Percentiles rank a stretch among this genome's conserved stretches.
phyloP scores from a whole-genome alignment of 2,888 invertebrate genomes.

The Ryuthela nishihirai region DNA sequence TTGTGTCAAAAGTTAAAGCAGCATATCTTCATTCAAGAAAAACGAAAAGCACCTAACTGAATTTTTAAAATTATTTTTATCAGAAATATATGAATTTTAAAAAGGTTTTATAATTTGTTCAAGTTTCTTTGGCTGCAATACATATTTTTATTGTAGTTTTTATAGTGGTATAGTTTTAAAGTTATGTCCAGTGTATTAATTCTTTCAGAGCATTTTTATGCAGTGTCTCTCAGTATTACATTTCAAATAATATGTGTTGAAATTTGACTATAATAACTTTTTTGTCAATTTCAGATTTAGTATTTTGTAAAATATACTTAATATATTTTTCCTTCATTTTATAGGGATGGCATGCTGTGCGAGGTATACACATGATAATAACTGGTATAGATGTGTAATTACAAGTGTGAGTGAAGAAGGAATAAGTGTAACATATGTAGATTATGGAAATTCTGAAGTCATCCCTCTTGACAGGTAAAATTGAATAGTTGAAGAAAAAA shows the following conservation, averaged over 20 bases:
- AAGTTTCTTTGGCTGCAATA: too few species aligned
- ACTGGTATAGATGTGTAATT: slow-evolving; percentile 67
- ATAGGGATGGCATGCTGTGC: slow-evolving; percentile 65
- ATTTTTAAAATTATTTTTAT: too few species aligned
- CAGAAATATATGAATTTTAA: too few species aligned
- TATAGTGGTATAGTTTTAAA: background rate
- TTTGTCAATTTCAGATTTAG: background rate
- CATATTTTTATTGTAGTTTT: background rate
- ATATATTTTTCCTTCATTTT: slow-evolving; percentile 33
- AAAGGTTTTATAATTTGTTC: too few species aligned
- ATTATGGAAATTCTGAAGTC: slow-evolving; percentile 58
- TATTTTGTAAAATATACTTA: background rate
- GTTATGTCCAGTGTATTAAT: background rate
- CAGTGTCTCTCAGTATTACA: background rate
- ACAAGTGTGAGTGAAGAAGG: slow-evolving; percentile 45
- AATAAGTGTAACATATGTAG: slow-evolving; percentile 61
- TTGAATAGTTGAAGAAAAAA: too few species aligned
- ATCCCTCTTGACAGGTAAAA: slow-evolving; percentile 48
- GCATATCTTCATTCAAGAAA: too few species aligned
- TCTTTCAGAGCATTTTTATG: too few species aligned
- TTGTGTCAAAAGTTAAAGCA: too few species aligned
- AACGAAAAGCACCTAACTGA: too few species aligned
- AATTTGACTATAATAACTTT: background rate
- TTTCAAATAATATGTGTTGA: too few species aligned
- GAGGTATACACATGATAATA: slow-evolving; percentile 59